A percentile compares a stretch with the other conserved stretches of the same genome.
phyloP scores from a whole-genome alignment of 2,797 vertebrate genomes.

The Myotis vivesi region DNA sequence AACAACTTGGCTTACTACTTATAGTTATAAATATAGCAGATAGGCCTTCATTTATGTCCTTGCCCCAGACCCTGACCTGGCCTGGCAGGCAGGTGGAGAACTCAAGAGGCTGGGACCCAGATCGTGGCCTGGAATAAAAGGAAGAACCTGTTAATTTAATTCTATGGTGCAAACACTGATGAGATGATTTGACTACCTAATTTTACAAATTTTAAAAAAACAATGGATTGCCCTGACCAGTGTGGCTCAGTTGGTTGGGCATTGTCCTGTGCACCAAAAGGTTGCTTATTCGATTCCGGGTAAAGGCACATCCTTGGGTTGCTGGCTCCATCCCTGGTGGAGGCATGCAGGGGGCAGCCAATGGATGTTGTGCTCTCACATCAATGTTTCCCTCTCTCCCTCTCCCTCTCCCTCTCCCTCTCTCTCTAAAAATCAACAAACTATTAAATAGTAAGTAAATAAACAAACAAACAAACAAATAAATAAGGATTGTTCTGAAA shows the following conservation, averaged over 20 bases:
- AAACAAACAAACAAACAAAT: too few relatives aligned
- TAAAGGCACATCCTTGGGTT: too few relatives aligned
- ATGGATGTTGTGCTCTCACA: too few relatives aligned
- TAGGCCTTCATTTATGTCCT: background rate
- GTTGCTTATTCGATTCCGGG: too few relatives aligned
- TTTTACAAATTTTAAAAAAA: constrained; percentile 4
- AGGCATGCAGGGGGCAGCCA: too few relatives aligned
- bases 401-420: too few relatives aligned
- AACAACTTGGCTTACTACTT: background rate
- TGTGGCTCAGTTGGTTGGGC: too few relatives aligned
- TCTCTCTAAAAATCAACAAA: too few relatives aligned
- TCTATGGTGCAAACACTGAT: background rate
- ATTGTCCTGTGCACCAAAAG: too few relatives aligned
- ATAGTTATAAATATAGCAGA: background rate
- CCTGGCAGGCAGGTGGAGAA: background rate
- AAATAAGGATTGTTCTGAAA: background rate
- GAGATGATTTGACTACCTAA: background rate
- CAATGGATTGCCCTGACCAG: background rate
- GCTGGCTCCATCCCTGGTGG: too few relatives aligned
- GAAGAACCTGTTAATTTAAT: background rate
- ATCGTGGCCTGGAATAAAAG: background rate
- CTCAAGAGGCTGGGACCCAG: background rate
- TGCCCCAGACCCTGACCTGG: background rate
- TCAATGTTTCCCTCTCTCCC: too few relatives aligned
- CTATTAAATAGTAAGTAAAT: too few relatives aligned